Evolutionary conservation across 2,797 vertebrate species (phyloP), one percentile per base, ranked within the genome.

Genomic region (Pagetopsis macropterus): DNA sequence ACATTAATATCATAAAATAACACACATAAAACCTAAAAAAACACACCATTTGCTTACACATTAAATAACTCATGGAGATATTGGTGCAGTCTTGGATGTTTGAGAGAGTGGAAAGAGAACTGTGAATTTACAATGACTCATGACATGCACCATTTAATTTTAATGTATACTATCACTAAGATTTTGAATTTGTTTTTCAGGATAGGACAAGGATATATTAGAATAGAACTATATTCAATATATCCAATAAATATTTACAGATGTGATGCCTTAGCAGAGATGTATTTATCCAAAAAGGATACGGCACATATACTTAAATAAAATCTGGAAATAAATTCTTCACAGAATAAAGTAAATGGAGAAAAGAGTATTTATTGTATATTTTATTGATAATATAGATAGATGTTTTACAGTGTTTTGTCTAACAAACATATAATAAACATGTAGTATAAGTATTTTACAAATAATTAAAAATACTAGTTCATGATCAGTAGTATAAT

Each of bases 391-490:
- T 69, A 57, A 76, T 63, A 78, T 52, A 75, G 55, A 70, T 78
- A 51, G 41, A 76, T 51, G 16, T 54, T 62, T 78, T 27, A 74
- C 40, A 78, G 27, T 52, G 59, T 62, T 84, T 82, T 82, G 31
- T 78, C 67, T 77, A 23, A 52, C 60, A 88, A 87, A 86, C 37
- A 67, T 83, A 79, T 85, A 62, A 83, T 71, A 79, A 58, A 75
- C 8, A 45, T 70, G 46, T 65, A 55, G 27, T 61, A 57, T 9
- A 64, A 61, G 11, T 75, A 70, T 76, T 59, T 65, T 84, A 86
- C 37, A 86, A 84, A 87, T 2, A 63, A 72, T 78, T 69, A 67
- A 65, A 83, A 81, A 79, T 54, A 68, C 59, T 66, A 70, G 5
- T 40, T 73, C 52, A 75, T 60, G 13, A 78, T 83, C 51, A 78